phyloP scores from a whole-genome alignment of 2,113 vertebrate genomes.

The Ranitomeya variabilis region DNA sequence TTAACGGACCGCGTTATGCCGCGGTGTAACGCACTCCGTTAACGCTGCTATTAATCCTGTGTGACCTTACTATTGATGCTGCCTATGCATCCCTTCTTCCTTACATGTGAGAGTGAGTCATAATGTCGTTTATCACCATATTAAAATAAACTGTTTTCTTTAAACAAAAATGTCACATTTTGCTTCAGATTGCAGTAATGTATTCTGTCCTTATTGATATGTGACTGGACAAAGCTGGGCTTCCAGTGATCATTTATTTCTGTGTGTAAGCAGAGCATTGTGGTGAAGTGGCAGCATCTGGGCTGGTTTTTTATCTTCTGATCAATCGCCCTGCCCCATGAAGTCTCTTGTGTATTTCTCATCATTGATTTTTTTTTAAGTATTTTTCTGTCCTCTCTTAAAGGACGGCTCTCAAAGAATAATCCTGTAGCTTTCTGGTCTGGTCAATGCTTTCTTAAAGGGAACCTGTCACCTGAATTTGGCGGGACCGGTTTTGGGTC shows the following conservation, averaged over 20 bases:
- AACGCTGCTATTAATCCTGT: too few species aligned
- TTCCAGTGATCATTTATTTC: constrained; percentile 12
- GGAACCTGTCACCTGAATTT: too few species aligned
- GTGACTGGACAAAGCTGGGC: background rate
- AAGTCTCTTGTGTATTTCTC: constrained; percentile 21
- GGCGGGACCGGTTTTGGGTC: too few species aligned
- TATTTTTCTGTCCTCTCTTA: background rate
- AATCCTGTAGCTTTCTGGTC: background rate
- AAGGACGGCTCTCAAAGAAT: background rate
- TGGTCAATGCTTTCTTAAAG: background rate
- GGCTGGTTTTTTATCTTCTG: background rate
- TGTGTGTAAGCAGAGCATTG: background rate
- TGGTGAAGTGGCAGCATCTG: constrained; percentile 26
- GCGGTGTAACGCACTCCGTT: too few species aligned
- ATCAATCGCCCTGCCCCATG: background rate
- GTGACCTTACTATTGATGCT: too few species aligned
- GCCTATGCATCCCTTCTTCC: too few species aligned
- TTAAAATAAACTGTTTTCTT: background rate
- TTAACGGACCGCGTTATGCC: too few species aligned
- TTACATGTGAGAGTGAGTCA: background rate
- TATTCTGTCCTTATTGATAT: background rate
- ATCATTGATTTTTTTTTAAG: constrained; percentile 38
- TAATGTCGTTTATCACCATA: background rate
- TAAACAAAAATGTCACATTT: background rate
- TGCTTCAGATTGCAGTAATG: background rate